A percentile compares a stretch with the other conserved stretches of the same genome.
Evolutionary conservation across 2,888 invertebrate species (phyloP).

Genomic region (Cerceris rybyensis): DNA sequence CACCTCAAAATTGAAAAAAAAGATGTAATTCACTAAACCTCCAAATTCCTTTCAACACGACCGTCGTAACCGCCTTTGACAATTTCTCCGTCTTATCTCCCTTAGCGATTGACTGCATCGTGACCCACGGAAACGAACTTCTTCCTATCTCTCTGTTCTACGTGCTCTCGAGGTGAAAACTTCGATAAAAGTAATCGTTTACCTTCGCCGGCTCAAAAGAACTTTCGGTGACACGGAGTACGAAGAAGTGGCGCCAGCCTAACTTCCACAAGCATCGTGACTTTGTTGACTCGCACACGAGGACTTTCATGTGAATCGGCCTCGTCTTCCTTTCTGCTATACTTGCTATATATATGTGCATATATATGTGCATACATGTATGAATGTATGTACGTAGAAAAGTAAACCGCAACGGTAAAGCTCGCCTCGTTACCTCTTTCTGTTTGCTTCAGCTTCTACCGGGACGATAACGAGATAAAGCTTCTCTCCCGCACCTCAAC

Average conservation of each 20-base stretch:
- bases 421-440: conserved; percentile 69
- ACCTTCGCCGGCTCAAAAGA: conserved; percentile 3
- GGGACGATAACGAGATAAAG: conserved; percentile 69
- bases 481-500: conserved; percentile 24
- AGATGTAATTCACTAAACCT: conserved; percentile 26
- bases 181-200: conserved; percentile 47
- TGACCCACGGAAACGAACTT: conserved; percentile 34
- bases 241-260: neutral
- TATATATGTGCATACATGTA: neutral
- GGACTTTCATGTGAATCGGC: neutral
- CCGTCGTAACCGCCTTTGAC: conserved; percentile 12
- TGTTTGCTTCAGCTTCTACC: conserved; percentile 59
- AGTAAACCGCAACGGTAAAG: conserved; percentile 43
- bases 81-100: conserved; percentile 43
- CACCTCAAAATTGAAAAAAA: neutral
- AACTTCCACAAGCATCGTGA: conserved; percentile 16
- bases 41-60: conserved; percentile 32
- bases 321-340: neutral
- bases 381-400: conserved; percentile 20
- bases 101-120: conserved; percentile 46
- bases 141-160: conserved; percentile 26
- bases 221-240: conserved; percentile 15
- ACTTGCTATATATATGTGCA: neutral
- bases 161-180: conserved; percentile 35
- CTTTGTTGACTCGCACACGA: conserved; percentile 14